phyloP scores from a whole-genome alignment of 2,113 vertebrate genomes.

The Peromyscus maniculatus region DNA sequence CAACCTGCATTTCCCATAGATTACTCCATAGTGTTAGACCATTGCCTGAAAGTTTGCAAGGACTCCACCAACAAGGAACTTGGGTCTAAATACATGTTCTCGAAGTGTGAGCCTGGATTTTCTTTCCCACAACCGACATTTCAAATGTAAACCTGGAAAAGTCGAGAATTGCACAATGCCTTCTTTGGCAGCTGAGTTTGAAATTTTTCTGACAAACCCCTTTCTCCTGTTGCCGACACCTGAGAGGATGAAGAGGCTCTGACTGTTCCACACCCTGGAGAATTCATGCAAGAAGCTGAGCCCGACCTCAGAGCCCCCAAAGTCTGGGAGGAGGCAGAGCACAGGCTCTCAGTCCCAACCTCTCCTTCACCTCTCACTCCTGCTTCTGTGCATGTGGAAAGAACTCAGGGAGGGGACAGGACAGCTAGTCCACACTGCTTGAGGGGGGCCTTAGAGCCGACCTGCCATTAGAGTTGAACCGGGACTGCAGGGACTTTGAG shows the following conservation, averaged over 20 bases:
- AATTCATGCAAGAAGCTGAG: background rate
- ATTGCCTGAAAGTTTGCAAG: background rate
- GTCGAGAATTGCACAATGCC: background rate
- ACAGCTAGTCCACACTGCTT: background rate
- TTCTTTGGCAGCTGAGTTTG: background rate
- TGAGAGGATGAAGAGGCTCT: background rate
- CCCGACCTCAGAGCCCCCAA: background rate
- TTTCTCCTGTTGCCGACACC: background rate
- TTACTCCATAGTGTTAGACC: background rate
- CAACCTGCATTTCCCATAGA: background rate
- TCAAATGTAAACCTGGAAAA: background rate
- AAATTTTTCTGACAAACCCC: background rate
- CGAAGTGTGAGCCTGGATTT: background rate
- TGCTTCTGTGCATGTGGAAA: background rate
- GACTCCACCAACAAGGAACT: background rate
- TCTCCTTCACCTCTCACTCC: background rate
- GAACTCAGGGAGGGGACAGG: background rate
- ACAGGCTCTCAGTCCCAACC: background rate
- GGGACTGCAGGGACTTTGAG: too few relatives aligned
- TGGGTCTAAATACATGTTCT: background rate
- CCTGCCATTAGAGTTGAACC: background rate
- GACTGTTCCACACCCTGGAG: background rate
- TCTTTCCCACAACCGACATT: background rate
- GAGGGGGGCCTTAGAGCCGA: background rate
- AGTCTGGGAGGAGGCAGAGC: too few relatives aligned